Base-by-base conservation (phyloP, 2,888 invertebrate species). In the Hesperia comma region DNA sequence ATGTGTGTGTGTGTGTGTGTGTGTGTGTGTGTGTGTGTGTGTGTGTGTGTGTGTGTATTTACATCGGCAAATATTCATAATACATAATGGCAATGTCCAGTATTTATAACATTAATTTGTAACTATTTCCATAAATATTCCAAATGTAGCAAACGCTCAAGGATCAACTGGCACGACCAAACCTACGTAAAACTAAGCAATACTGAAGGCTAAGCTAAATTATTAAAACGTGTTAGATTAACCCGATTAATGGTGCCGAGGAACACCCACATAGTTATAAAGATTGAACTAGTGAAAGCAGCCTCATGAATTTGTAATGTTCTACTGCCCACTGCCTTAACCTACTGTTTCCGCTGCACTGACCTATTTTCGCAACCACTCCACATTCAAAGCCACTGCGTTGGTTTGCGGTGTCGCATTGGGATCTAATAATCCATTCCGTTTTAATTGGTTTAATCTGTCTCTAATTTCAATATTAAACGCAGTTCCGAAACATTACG, bases 271-370 rank as follows among this genome's bases (percentile, higher is more conserved):
- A 43, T 26, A 54, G 49, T 66, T 40, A 49, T 12, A 67, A 55
- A 63, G 70, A 69, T 64, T 53, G 62, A 67, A 67, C 69, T 70
- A 75, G 74, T 75, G 74, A 75, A 76, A 75, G 73, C 69, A 43
- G 69, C 63, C 46, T 70, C 67, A 71, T 71, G 67, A 71, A 70
- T 68, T 46, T 53, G 33, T 68, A 69, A 71, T 69, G 56, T 61
- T 67, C 68, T 61, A 61, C 71, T 68, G 69, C 75, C 75, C 73
- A 74, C 74, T 55, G 68, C 63, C 61, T 68, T 68, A 68, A 63
- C 74, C 72, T 69, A 74, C 72, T 61, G 61, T 69, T 73, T 70
- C 71, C 68, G 69, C 63, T 66, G 68, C 54, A 69, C 54, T 63
- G 71, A 62, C 72, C 68, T 56, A 71, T 69, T 74, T 73, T 72